Base-by-base conservation (phyloP, 2,113 vertebrate genomes). In the Cyprinodon tularosa region DNA sequence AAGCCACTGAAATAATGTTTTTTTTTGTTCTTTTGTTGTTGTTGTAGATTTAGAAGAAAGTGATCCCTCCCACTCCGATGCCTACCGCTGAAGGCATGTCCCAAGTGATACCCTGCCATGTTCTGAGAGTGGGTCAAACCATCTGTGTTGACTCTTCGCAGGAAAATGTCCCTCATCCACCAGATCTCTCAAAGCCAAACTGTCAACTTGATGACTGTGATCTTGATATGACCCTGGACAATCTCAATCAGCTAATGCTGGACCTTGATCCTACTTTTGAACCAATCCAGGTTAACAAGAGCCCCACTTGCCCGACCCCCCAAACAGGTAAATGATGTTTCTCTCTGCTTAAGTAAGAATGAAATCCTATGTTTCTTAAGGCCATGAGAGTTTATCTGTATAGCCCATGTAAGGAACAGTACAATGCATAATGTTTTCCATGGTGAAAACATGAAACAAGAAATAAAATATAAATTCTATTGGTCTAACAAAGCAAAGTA, bases 201-300 rank as follows among this genome's bases (percentile, higher is more conserved):
- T 13, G 39, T 29, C 42, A 66, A 50, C 62, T 53, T 14, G 71
- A 65, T 0, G 88, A 71, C 10, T 0, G 0, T 0, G 91, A 90
- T 3, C 84, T 96, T 47, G 94, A 96, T 29, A 84, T 94, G 36
- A 93, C 93, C 22, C 84, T 97, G 83, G 93, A 96, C 38, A 89
- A 84, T 17, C 94, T 97, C 71, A 97, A 96, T 91, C 81, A 93
- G 78, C 63, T 97, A 76, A 97, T 97, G 74, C 82, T 96, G 1
- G 96, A 97, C 60, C 92, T 97, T 13, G 96, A 97, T 66, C 96
- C 96, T 0, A 95, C 92, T 13, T 97, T 97, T 53, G 90, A 96
- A 80, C 95, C 92, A 0, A 59, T 90, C 36, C 53, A 17, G 14
- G 17, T 71, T 64, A 70, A 44, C 68, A 78, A 53, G 62, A 86